A percentile compares a stretch with the other conserved stretches of the same genome.
phyloP scores from a whole-genome alignment of 2,888 invertebrate species.

The Eulithis testata region DNA sequence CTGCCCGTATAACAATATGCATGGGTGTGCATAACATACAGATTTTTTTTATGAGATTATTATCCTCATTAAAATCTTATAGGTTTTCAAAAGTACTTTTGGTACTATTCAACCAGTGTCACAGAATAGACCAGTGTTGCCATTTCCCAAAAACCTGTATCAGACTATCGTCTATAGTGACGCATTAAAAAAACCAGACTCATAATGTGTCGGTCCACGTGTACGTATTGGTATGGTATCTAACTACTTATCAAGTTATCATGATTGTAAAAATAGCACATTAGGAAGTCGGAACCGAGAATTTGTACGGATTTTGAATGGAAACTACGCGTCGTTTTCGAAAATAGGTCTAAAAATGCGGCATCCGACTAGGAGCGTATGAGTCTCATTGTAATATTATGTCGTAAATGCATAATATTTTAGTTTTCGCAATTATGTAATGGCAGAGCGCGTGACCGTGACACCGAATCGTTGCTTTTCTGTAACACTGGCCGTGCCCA shows the following conservation, averaged over 20 bases:
- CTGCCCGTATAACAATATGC: too few relatives aligned
- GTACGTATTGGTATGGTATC: neutral
- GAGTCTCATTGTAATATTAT: constrained; percentile 1
- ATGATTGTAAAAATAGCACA: too few relatives aligned
- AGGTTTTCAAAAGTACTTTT: too few relatives aligned
- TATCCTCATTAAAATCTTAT: too few relatives aligned
- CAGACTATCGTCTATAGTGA: neutral
- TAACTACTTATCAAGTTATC: too few relatives aligned
- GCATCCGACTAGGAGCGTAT: neutral
- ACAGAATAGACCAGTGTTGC: too few relatives aligned
- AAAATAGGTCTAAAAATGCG: neutral
- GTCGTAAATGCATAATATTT: constrained; percentile 20
- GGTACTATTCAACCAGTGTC: too few relatives aligned
- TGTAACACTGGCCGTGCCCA: constrained; percentile 9
- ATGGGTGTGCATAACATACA: too few relatives aligned
- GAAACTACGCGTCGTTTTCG: neutral
- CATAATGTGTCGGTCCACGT: neutral
- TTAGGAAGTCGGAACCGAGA: too few relatives aligned
- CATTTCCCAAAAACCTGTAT: neutral
- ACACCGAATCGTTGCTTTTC: constrained; percentile 17
- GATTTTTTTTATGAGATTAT: too few relatives aligned
- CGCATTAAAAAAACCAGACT: neutral
- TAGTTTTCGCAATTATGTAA: constrained; percentile 15
- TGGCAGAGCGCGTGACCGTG: constrained; percentile 13
- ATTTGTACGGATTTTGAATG: too few relatives aligned